Conservation (phyloP, 2,888 invertebrate genomes). For the Prosopocoilus inquinatus region DNA sequence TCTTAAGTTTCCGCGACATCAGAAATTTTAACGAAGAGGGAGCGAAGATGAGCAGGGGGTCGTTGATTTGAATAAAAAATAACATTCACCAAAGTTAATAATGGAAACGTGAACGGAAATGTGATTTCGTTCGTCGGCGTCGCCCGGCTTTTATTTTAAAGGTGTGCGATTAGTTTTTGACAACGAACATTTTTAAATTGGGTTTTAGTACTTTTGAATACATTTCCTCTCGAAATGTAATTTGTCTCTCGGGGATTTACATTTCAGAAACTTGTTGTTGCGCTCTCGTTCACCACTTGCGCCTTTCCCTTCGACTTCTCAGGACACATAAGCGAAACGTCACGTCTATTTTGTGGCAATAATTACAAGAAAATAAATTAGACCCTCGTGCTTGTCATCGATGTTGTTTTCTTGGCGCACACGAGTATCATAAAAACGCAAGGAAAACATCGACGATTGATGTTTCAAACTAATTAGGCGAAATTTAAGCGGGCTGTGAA, state of each 20-base stretch:
- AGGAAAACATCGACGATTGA: slow-evolving; percentile 1
- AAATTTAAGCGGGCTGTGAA: not conserved
- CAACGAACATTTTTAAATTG: slow-evolving; percentile 48
- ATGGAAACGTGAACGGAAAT: slow-evolving; percentile 53
- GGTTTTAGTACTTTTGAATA: slow-evolving; percentile 46
- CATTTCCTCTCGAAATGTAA: slow-evolving; percentile 42
- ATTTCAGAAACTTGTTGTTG: slow-evolving; percentile 13
- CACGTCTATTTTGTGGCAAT: slow-evolving; percentile 12
- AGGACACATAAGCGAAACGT: not conserved
- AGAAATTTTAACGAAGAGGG: slow-evolving; percentile 26
- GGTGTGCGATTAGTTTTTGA: slow-evolving; percentile 49
- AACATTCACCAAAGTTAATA: slow-evolving; percentile 52
- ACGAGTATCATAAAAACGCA: not conserved
- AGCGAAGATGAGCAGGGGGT: slow-evolving; percentile 22
- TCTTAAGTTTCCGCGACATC: slow-evolving; percentile 39
- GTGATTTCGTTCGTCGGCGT: slow-evolving; percentile 42
- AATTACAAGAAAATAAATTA: slow-evolving; percentile 15
- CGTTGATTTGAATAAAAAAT: slow-evolving; percentile 52
- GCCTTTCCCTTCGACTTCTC: not conserved
- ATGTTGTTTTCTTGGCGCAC: not conserved
- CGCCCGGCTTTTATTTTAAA: slow-evolving; percentile 46
- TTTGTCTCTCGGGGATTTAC: slow-evolving; percentile 39
- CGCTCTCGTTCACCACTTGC: slow-evolving; percentile 6
- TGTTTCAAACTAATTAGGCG: slow-evolving; percentile 1
- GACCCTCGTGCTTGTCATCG: not conserved